These are phyloP conservation scores for Phylloscopus collybita DNA, from an alignment of 2,797 vertebrate genomes.

Conservation along the genomic window DNA sequence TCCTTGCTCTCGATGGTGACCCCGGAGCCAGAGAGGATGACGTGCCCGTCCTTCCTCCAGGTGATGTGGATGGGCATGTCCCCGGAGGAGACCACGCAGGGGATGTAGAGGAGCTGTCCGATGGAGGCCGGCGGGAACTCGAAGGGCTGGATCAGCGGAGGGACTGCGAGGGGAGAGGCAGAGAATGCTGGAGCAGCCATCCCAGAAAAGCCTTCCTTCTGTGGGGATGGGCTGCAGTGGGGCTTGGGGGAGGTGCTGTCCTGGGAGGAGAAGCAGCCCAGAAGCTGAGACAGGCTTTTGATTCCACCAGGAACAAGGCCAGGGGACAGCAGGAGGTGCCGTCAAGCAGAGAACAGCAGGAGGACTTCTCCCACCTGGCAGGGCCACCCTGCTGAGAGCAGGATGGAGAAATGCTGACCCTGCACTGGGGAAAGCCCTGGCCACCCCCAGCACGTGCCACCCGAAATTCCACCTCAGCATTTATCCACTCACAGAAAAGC, in stretches of 20 bases:
- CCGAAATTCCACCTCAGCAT: constrained; percentile 27
- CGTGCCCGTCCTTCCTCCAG: constrained; percentile 96
- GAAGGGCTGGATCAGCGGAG: constrained; percentile 97
- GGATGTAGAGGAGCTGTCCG: constrained; percentile 96
- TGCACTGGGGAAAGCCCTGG: neutral
- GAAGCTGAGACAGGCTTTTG: neutral
- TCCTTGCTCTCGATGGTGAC: constrained; percentile 97
- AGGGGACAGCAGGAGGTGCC: neutral
- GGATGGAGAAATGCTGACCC: neutral
- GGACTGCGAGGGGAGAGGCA: constrained; percentile 79
- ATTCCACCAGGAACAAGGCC: neutral
- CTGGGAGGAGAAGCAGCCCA: neutral
- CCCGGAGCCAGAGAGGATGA: constrained; percentile 91
- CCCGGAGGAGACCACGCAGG: constrained; percentile 95
- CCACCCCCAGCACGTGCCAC: neutral
- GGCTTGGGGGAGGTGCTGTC: neutral
- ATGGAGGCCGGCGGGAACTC: constrained; percentile 98
- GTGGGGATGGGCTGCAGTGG: fast-evolving
- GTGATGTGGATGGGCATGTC: constrained; percentile 99
- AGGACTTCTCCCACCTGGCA: neutral
- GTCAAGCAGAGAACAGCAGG: neutral
- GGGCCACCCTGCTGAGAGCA: neutral
- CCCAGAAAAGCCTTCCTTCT: neutral
- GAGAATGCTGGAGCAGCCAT: neutral
- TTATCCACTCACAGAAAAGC: neutral